A percentile compares a stretch with the other conserved stretches of the same genome.
phyloP scores from a whole-genome alignment of 2,113 vertebrate genomes.

The Dendrocopos noguchii region DNA sequence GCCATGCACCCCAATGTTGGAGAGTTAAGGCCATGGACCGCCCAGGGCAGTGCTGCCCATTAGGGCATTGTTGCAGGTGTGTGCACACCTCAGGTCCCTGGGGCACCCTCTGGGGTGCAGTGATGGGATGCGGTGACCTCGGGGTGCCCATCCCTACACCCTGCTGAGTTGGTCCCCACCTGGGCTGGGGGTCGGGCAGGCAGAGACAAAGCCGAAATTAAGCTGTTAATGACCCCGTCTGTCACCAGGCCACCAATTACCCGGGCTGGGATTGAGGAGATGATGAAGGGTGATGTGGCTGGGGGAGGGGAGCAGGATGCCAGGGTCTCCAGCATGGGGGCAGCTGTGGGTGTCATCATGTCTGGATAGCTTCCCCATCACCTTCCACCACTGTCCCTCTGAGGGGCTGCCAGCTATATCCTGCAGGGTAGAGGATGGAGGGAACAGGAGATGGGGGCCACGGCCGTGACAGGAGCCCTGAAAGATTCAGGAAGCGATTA shows the following conservation, averaged over 20 bases:
- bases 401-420: neutral
- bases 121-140: neutral
- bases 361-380: neutral
- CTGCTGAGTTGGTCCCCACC: neutral
- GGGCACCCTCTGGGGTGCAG: neutral
- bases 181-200: slow-evolving; percentile 6
- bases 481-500: neutral
- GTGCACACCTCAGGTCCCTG: fast-evolving
- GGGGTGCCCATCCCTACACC: neutral
- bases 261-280: slow-evolving; percentile 24
- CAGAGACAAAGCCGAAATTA: slow-evolving; percentile 58
- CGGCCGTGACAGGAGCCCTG: neutral
- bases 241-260: slow-evolving; percentile 73
- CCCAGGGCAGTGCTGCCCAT: neutral
- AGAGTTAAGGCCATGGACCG: fast-evolving
- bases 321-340: neutral
- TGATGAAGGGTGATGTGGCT: slow-evolving; percentile 26
- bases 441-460: neutral
- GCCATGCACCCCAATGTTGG: fast-evolving
- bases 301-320: neutral
- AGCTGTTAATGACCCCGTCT: slow-evolving; percentile 77
- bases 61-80: fast-evolving
- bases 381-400: fast-evolving
- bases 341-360: neutral
- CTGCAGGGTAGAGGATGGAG: neutral